phyloP scores from a whole-genome alignment of 2,113 vertebrate genomes.

The Xiphophorus hellerii region DNA sequence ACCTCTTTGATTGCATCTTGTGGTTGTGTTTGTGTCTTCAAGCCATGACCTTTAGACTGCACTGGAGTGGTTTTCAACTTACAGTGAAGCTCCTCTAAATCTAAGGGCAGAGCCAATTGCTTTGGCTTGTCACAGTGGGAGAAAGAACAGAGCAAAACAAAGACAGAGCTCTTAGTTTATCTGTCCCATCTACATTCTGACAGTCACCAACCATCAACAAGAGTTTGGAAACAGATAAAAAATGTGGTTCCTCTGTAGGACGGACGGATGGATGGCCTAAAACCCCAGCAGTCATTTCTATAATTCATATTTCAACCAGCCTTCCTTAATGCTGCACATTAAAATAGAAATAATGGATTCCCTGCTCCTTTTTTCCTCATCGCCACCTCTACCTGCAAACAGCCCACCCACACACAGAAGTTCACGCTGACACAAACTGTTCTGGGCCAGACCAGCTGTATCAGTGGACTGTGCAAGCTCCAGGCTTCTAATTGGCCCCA shows the following conservation, averaged over 20 bases:
- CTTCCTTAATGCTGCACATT: conserved; percentile 53
- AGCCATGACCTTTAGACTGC: no score
- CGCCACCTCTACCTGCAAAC: conserved; percentile 49
- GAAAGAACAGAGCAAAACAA: no score
- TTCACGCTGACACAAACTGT: conserved; percentile 13
- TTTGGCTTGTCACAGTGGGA: no score
- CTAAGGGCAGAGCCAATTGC: no score
- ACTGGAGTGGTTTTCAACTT: no score
- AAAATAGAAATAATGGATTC: conserved; percentile 71
- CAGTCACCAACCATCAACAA: no score
- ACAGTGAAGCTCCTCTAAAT: no score
- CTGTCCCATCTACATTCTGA: no score
- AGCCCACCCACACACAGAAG: conserved; percentile 26
- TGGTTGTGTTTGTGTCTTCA: no score
- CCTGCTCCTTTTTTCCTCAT: conserved; percentile 41
- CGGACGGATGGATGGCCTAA: background rate
- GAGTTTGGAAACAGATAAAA: no score
- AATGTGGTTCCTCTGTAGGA: no score
- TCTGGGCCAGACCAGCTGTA: conserved; percentile 46
- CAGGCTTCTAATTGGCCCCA: conserved; percentile 75
- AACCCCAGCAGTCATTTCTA: conserved; percentile 61
- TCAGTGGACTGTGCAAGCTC: conserved; percentile 58
- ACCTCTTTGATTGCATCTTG: background rate
- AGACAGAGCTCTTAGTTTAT: no score
- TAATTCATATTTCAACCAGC: conserved; percentile 64